phyloP scores from a whole-genome alignment of 2,797 vertebrate species.

The Pangasius macronema region DNA sequence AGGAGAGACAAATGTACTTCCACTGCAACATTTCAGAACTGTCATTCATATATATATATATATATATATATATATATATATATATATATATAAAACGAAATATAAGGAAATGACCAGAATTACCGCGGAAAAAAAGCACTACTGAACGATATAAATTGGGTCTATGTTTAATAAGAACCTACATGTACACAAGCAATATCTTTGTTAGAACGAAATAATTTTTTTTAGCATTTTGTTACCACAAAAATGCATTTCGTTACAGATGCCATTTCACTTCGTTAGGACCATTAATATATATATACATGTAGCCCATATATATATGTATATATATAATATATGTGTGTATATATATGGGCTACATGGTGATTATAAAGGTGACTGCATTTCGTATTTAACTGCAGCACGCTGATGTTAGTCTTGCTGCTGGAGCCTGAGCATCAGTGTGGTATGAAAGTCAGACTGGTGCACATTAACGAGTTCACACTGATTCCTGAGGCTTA shows the following conservation, averaged over 20 bases:
- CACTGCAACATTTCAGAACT: background rate
- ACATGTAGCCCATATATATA: too few species aligned
- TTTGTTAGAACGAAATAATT: background rate
- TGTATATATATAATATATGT: background rate
- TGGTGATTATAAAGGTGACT: background rate
- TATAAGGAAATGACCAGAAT: background rate
- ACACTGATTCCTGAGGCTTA: slow-evolving; percentile 19
- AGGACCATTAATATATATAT: too few species aligned
- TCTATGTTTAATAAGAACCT: background rate
- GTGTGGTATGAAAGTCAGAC: slow-evolving; percentile 11
- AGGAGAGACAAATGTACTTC: background rate
- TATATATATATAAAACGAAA: background rate
- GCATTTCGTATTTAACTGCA: background rate
- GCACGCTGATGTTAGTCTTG: background rate
- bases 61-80: slow-evolving; percentile 1
- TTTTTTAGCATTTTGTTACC: background rate
- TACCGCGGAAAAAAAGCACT: too few species aligned
- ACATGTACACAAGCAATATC: background rate
- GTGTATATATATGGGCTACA: background rate
- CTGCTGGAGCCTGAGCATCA: background rate
- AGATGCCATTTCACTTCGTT: background rate
- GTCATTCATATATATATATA: background rate
- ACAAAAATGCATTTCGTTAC: background rate
- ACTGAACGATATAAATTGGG: background rate
- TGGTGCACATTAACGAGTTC: slow-evolving; percentile 22